These are phyloP conservation scores for Coelogynopora nodosa DNA, from an alignment of 2,888 invertebrate species.

Conservation along the genomic window DNA sequence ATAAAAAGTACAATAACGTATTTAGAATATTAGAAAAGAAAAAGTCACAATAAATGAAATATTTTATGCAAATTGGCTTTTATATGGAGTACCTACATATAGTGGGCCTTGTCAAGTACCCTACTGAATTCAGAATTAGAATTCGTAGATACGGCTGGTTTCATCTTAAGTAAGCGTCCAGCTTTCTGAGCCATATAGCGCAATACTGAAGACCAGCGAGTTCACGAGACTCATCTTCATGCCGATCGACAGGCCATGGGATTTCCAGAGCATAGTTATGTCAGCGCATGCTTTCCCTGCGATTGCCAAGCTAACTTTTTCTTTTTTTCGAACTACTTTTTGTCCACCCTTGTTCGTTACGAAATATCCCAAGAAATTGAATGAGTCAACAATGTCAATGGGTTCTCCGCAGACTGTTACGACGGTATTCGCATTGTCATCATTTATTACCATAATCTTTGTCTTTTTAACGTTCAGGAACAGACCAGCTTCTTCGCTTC, in stretches of 20 bases:
- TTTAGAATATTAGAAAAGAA: no score
- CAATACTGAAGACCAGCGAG: background rate
- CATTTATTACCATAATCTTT: no score
- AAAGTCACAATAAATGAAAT: no score
- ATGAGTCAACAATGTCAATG: constrained; percentile 2
- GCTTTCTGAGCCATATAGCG: background rate
- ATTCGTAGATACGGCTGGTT: no score
- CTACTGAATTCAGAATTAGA: no score
- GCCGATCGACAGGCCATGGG: background rate
- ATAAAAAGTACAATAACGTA: no score
- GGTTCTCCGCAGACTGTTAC: background rate
- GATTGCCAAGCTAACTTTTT: no score
- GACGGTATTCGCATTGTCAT: no score
- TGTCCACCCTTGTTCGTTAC: constrained; percentile 15
- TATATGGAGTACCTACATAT: no score
- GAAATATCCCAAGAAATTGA: background rate
- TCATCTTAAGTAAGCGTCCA: background rate
- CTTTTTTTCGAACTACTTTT: no score
- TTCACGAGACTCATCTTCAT: background rate
- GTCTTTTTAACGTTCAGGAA: background rate
- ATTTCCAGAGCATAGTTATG: constrained; percentile 17
- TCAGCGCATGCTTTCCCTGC: background rate
- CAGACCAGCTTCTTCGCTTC: background rate
- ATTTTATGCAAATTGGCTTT: no score
- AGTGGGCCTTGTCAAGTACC: no score